Evolutionary conservation across 2,888 invertebrate species (phyloP).

Genomic region (Brenthis ino): DNA sequence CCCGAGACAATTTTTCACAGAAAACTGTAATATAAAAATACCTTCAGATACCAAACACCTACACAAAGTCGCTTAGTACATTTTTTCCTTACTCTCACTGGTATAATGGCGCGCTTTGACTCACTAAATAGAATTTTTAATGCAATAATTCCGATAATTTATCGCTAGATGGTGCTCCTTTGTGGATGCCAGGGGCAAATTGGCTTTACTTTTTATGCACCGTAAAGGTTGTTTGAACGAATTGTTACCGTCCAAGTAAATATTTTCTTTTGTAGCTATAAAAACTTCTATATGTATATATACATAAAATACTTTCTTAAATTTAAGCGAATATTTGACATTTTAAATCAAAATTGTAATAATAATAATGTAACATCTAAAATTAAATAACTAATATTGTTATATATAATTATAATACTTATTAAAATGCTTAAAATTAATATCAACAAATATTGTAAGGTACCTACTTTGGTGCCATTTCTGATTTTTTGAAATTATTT

Average conservation of each 20-base stretch:
- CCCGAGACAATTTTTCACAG: slow-evolving; percentile 2
- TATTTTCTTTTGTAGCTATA: not conserved
- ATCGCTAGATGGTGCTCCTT: slow-evolving; percentile 80
- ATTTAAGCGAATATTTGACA: too few species aligned
- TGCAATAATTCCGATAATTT: slow-evolving; percentile 87
- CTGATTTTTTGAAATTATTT: too few species aligned
- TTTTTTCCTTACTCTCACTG: not conserved
- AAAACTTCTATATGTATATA: not conserved
- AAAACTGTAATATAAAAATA: slow-evolving; percentile 17
- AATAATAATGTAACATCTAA: too few species aligned
- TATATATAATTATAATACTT: too few species aligned
- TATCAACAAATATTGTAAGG: too few species aligned
- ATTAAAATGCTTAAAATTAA: too few species aligned
- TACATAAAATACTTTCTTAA: not conserved
- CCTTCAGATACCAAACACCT: slow-evolving; percentile 12
- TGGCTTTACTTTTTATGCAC: slow-evolving; percentile 70
- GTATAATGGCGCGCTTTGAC: slow-evolving; percentile 83
- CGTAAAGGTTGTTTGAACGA: slow-evolving; percentile 10
- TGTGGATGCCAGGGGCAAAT: slow-evolving; percentile 67
- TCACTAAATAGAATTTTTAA: slow-evolving; percentile 88
- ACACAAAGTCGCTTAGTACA: slow-evolving; percentile 15
- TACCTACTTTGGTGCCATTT: too few species aligned
- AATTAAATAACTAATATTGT: too few species aligned
- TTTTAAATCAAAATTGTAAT: too few species aligned
- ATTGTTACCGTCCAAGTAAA: slow-evolving; percentile 11